These are phyloP conservation scores for Drosophila subpulchrella DNA, from an alignment of 1,140 invertebrate genomes.

Conservation along the genomic window DNA sequence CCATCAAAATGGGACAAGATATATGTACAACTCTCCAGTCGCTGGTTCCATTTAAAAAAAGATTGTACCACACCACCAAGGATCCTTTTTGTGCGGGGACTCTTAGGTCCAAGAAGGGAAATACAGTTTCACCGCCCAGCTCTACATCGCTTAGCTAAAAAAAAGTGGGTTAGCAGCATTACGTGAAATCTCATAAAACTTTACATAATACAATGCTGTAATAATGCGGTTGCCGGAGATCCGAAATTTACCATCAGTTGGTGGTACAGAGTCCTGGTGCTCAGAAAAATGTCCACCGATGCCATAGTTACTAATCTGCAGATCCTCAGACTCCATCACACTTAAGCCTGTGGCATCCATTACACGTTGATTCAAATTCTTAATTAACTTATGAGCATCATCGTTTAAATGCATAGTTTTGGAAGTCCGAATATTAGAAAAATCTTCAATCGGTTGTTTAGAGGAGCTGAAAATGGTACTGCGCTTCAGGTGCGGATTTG, in stretches of 20 bases:
- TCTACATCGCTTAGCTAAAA: slow-evolving; percentile 20
- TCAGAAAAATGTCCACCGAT: slow-evolving; percentile 20
- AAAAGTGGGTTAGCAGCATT: not conserved
- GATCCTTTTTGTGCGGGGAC: slow-evolving; percentile 17
- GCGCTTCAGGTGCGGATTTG: slow-evolving; percentile 11
- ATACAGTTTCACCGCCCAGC: slow-evolving; percentile 30
- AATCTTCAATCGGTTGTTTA: not conserved
- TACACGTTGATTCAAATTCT: slow-evolving; percentile 20
- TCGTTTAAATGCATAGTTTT: slow-evolving; percentile 12
- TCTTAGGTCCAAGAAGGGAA: slow-evolving; percentile 13
- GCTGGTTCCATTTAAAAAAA: slow-evolving; percentile 7
- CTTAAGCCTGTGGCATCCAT: slow-evolving; percentile 14
- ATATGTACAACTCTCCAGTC: slow-evolving; percentile 15
- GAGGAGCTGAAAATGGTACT: not conserved
- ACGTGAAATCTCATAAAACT: not conserved
- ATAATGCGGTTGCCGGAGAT: slow-evolving; percentile 13
- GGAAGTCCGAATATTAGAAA: slow-evolving; percentile 13
- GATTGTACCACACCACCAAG: slow-evolving; percentile 19
- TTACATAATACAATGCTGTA: slow-evolving; percentile 22
- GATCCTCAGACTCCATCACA: slow-evolving; percentile 4
- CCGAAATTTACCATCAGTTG: not conserved
- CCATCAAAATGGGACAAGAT: slow-evolving; percentile 27
- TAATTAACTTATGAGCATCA: not conserved
- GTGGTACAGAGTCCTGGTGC: not conserved
- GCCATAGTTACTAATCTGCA: slow-evolving; percentile 22